Evolutionary conservation across 2,113 vertebrate genomes (phyloP).

Genomic region (Pristiophorus japonicus): DNA sequence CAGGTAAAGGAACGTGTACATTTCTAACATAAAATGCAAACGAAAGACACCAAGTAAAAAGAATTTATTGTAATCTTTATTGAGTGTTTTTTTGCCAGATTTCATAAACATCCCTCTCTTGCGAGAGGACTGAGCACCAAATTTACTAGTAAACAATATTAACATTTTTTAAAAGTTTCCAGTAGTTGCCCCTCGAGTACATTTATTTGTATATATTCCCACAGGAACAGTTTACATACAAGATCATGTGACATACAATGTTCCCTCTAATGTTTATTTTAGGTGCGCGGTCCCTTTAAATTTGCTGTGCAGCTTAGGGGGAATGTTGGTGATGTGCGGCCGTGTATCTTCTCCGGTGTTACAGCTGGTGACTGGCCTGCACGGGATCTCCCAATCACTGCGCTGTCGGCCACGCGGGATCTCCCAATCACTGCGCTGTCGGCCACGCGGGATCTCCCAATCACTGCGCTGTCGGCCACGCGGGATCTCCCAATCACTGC

Average conservation of each 20-base stretch:
- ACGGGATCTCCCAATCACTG: too few relatives aligned
- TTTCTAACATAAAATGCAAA: slow-evolving; percentile 8
- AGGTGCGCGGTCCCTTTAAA: too few relatives aligned
- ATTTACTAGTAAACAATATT: slow-evolving; percentile 23
- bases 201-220: slow-evolving; percentile 16
- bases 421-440: too few relatives aligned
- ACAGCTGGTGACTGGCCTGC: too few relatives aligned
- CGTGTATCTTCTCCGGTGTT: too few relatives aligned
- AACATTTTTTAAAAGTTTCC: slow-evolving; percentile 27
- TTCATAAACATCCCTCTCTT: slow-evolving; percentile 1
- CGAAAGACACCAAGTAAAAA: neutral
- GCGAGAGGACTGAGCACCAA: slow-evolving; percentile 22
- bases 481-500: too few relatives aligned
- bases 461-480: too few relatives aligned
- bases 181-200: slow-evolving; percentile 27
- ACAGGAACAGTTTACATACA: neutral
- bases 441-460: too few relatives aligned
- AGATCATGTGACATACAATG: neutral
- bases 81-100: neutral
- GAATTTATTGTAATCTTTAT: slow-evolving; percentile 8
- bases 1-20: neutral
- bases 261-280: too few relatives aligned
- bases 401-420: too few relatives aligned
- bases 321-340: too few relatives aligned
- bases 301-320: too few relatives aligned